Evolutionary conservation across 2,888 invertebrate genomes (phyloP), one percentile per base, ranked within the genome.

Genomic region (Girardia tigrina): DNA sequence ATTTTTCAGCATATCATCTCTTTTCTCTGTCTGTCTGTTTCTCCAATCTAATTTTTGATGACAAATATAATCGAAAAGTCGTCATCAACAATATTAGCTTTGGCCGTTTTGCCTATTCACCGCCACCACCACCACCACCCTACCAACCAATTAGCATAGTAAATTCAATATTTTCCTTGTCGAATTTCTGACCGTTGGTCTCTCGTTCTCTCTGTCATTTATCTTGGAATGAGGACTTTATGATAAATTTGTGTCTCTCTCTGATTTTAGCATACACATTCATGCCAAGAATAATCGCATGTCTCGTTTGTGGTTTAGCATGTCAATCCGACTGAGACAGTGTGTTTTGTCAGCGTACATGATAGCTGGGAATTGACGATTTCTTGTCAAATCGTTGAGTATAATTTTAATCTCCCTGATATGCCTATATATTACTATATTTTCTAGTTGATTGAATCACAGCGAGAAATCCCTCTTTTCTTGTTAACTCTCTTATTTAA

Each of bases 71-170:
- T 56, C 56, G 4, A 56, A n/a, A 56, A 56, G 56, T 56, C 56
- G 56, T 56, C 56, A 56, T 56, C 56, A 56, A 12, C 56, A 56
- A n/a, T 8, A 56, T 56, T 56, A 56, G 4, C 56, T 56, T 56
- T 56, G 56, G n/a, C 56, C 56, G 56, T 56, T 56, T 56, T n/a
- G 56, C 56, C 56, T 56, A 56, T 56, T 56, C 56, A 56, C 56
- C 56, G 23, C 56, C n/a, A n/a, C n/a, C n/a, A n/a, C n/a, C n/a
- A n/a, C n/a, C n/a, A n/a, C n/a, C n/a, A n/a, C n/a, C n/a, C 56
- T 56, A 56, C 56, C 56, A 56, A 56, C 56, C 56, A 56, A 56
- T 56, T 56, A 56, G 8, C 56, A 56, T 2, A 56, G 56, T 56
- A 23, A 56, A 56, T 56, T 56, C 56, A 56, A n/a, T 56, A 56